Evolutionary conservation across 37 sponge, comb jelly and placozoan species (phyloP), one percentile per base, ranked within the genome.

Genomic region (Spongia lamella): DNA sequence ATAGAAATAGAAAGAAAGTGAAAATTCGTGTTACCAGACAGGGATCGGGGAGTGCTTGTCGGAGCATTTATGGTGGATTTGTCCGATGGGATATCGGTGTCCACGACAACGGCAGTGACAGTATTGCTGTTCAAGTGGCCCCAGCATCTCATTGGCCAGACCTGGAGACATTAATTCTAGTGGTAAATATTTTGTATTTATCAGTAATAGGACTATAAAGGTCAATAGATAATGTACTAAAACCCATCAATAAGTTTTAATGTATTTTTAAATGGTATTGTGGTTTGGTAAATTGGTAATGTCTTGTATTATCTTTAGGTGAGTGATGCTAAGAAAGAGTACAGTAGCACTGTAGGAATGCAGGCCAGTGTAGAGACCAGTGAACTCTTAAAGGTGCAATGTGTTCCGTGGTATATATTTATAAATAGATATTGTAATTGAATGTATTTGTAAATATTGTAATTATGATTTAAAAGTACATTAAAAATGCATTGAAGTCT

Each of bases 21-120:
- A n/a, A 43, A 13, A 43, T 43, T 43, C 47, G 5, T 2, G 17
- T 3, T 31, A 61, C 22, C 53, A 93, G 97, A 31, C 90, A 77
- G 34, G 99, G 99, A 0, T 98, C 99, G 7, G 99, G 99, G 0
- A 98, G 99, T 86, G 99, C 99, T 31, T 98, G 99, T 61, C 70
- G 99, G 56, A 98, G 99, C 66, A 87, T 91, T 74, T 86, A 74
- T 73, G 99, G 96, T 49, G 99, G 99, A 0, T 92, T 98, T 85
- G 93, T 95, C 25, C 72, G 78, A 58, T 98, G 99, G 99, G 89
- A 92, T 62, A 80, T 43, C 51, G 99, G 99, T 53, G 83, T 66
- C 37, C 60, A 33, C 21, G 69, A 67, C 7, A 85, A 86, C 79
- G 98, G 98, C 6, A 22, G 30, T 19, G 99, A 95, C 74, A 95